phyloP scores from a whole-genome alignment of 2,113 vertebrate genomes.

The Labeo catla region DNA sequence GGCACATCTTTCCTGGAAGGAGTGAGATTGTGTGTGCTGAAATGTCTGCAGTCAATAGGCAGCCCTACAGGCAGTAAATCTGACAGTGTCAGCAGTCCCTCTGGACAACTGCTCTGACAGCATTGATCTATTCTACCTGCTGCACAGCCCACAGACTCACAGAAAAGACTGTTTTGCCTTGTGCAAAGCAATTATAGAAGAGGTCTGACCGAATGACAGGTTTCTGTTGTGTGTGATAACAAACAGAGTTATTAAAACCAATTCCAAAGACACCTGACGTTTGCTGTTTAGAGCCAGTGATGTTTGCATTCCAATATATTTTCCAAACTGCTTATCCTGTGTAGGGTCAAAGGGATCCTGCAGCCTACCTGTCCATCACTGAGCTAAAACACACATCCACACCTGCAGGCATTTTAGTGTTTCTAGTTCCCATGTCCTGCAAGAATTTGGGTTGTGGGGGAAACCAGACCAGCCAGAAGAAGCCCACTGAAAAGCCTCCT shows the following conservation, averaged over 20 bases:
- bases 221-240: conserved; percentile 26
- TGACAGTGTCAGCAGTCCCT: conserved; percentile 36
- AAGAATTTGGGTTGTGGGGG: not conserved
- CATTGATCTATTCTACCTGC: conserved; percentile 28
- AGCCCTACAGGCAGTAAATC: conserved; percentile 36
- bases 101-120: conserved; percentile 9
- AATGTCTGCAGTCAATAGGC: conserved; percentile 30
- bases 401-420: not conserved
- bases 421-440: not conserved
- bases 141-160: conserved; percentile 35
- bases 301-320: not conserved
- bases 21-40: not conserved
- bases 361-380: not conserved
- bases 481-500: not conserved
- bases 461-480: not conserved
- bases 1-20: conserved; percentile 20
- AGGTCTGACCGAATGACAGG: not conserved
- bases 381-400: not conserved
- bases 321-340: not conserved
- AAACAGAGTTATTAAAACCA: conserved; percentile 24
- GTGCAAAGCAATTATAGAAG: conserved; percentile 17
- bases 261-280: conserved; percentile 3
- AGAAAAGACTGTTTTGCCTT: conserved; percentile 15
- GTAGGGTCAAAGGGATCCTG: not conserved
- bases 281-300: not conserved